These are phyloP conservation scores for Ornithoptera priamus DNA, from an alignment of 2,888 invertebrate genomes.

Conservation along the genomic window DNA sequence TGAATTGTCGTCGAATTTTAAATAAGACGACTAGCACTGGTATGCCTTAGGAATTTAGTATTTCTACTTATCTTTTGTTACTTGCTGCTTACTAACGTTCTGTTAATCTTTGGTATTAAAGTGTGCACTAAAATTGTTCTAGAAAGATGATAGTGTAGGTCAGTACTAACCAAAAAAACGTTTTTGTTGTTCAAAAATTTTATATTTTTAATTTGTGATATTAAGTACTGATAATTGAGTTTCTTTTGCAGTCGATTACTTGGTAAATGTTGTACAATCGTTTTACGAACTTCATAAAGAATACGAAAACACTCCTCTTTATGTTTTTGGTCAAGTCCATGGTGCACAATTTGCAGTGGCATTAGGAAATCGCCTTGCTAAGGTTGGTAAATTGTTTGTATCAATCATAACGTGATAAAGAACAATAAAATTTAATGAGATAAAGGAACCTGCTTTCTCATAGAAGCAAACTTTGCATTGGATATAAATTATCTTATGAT, in stretches of 20 bases:
- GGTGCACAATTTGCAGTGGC: slow-evolving; percentile 94
- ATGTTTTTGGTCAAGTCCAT: slow-evolving; percentile 92
- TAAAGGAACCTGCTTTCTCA: neutral
- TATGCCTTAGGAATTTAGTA: no score
- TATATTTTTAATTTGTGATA: no score
- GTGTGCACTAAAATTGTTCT: neutral
- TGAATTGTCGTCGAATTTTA: no score
- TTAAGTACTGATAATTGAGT: neutral
- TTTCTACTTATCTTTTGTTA: no score
- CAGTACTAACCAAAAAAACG: neutral
- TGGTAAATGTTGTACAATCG: slow-evolving; percentile 82
- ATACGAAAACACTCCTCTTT: slow-evolving; percentile 84
- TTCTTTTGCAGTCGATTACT: slow-evolving; percentile 80
- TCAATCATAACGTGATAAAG: neutral
- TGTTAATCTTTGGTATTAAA: neutral
- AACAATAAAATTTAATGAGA: neutral
- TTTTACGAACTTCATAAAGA: slow-evolving; percentile 83
- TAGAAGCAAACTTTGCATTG: neutral
- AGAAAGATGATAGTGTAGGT: neutral
- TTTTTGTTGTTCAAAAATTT: no score
- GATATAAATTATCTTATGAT: neutral
- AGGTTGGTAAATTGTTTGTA: slow-evolving; percentile 49
- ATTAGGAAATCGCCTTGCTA: slow-evolving; percentile 80
- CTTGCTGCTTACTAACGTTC: no score
- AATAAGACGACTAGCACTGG: no score